Conservation (phyloP, 1,140 invertebrate species). For the Copidosoma floridanum region DNA sequence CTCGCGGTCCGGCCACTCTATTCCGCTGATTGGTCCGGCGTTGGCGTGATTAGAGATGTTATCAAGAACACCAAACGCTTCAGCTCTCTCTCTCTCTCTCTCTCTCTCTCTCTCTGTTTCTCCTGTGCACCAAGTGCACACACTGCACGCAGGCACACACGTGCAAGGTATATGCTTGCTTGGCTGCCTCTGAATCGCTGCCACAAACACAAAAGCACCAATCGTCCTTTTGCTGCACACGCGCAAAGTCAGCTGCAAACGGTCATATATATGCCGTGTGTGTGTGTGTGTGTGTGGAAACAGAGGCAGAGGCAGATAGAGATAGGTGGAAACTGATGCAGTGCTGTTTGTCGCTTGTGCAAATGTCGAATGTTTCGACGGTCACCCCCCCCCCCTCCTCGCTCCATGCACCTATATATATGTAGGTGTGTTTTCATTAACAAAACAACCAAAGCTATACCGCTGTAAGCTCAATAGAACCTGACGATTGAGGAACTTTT, state of each 20-base stretch:
- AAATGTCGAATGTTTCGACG: constrained; percentile 12
- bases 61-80: constrained; percentile 10
- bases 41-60: constrained; percentile 31
- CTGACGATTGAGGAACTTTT: constrained; percentile 2
- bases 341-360: neutral
- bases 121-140: neutral
- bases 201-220: too few relatives aligned
- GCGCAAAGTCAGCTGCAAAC: too few relatives aligned
- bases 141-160: too few relatives aligned
- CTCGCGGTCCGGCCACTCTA: neutral
- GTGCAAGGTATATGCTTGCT: too few relatives aligned
- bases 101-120: neutral
- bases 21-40: constrained; percentile 25
- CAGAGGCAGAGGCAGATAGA: neutral
- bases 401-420: too few relatives aligned
- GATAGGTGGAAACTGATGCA: too few relatives aligned
- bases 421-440: constrained; percentile 18
- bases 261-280: too few relatives aligned
- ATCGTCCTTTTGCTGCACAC: too few relatives aligned
- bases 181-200: too few relatives aligned
- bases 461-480: too few relatives aligned
- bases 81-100: neutral
- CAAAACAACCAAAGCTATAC: constrained; percentile 10
- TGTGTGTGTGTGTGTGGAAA: neutral
- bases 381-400: too few relatives aligned